Evolutionary conservation across 2,797 vertebrate species (phyloP).

Genomic region (Falco novaeseelandiae): DNA sequence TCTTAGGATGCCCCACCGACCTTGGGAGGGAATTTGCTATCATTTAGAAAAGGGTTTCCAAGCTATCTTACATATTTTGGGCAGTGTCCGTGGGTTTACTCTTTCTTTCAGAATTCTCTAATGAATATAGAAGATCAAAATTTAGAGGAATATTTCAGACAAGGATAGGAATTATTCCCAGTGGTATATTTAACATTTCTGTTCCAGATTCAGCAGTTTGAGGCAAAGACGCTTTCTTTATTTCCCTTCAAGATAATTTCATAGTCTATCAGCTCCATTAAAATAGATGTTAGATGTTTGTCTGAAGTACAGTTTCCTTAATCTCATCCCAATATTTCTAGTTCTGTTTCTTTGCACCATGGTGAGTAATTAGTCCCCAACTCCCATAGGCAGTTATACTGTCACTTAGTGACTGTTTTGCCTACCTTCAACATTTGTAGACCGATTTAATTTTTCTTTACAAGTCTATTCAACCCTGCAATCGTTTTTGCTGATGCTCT

Average conservation of each 20-base stretch:
- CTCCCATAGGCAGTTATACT: not conserved
- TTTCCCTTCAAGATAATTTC: slow-evolving; percentile 21
- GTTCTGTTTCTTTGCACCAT: not conserved
- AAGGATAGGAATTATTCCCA: slow-evolving; percentile 24
- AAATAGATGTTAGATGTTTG: not conserved
- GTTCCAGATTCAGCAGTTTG: slow-evolving; percentile 31
- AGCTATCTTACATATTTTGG: not conserved
- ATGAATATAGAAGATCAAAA: not conserved
- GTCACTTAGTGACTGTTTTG: not conserved
- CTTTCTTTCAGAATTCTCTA: slow-evolving; percentile 18
- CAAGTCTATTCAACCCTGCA: not conserved
- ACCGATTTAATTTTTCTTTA: not conserved
- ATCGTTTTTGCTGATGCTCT: not conserved
- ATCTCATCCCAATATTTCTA: not conserved
- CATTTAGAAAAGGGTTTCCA: slow-evolving; percentile 22
- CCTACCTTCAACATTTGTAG: not conserved
- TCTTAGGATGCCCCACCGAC: not conserved
- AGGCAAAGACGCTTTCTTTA: slow-evolving; percentile 4
- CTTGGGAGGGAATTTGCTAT: slow-evolving; percentile 5
- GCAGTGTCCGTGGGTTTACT: not conserved
- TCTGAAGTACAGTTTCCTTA: not conserved
- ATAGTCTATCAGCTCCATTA: not conserved
- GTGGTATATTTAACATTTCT: slow-evolving; percentile 5
- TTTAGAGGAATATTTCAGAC: slow-evolving; percentile 11
- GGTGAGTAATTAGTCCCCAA: slow-evolving; percentile 17